Base-by-base conservation (phyloP, 2,113 vertebrate genomes). In the Sinocyclocheilus rhinocerous region DNA sequence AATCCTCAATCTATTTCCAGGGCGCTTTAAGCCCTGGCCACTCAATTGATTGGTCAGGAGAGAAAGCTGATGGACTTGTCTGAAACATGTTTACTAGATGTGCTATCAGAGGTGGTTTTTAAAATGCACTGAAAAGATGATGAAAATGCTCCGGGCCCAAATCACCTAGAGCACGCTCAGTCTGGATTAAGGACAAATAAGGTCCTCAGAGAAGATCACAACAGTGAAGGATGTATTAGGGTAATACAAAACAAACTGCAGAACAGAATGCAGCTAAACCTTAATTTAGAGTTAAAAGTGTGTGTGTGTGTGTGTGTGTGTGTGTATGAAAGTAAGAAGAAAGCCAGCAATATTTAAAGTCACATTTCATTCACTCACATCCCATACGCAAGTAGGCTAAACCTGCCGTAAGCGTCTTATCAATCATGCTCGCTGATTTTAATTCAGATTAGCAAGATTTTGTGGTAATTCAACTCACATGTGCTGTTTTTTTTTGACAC, bases 1-100 rank as follows among this genome's bases (percentile, higher is more conserved):
- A 84, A 90, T 87, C 86, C 86, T 91, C 88, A 89, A 86, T 93
- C 91, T 93, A 93, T 93, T 94, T 93, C 67, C 88, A 91, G 91
- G 84, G 75, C 83, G 87, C 87, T 92, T 89, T 88, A 88, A 91
- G 89, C 89, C 78, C 70, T 11, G n/a, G 91, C 89, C 89, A 91
- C 91, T 91, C 89, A 90, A 95, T 94, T 93, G 90, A 93, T 93
- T 92, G 92, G 87, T 65, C 48, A 24, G 85, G 84, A 85, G 79
- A 86, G 84, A 90, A 86, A 87, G 87, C 88, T 91, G 92, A 93
- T 92, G 92, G 93, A 94, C 90, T 87, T n/a, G 84, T 81, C 76
- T 42, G 11, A 78, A 87, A 87, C n/a, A 86, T 88, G 89, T 92
- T 91, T 89, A 89, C 88, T 88, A 50, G 73, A 76, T 76, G 11